Base-by-base conservation (phyloP, 2,797 vertebrate species). In the Gallinago nigripennis region DNA sequence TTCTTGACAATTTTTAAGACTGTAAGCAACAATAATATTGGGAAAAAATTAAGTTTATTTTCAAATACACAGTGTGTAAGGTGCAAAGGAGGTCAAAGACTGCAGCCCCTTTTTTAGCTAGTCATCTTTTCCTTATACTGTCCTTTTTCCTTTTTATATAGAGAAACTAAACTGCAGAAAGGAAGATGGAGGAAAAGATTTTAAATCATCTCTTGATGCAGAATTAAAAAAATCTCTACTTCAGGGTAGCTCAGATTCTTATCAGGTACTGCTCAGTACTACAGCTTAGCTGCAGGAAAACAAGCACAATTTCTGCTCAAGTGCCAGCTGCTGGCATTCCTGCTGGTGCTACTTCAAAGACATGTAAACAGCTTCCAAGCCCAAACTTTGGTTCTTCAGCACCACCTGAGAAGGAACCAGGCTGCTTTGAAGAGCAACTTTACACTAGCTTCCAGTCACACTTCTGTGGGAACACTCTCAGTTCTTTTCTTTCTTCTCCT, bases 261-360 rank as follows among this genome's bases (percentile, higher is more conserved):
- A 45, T 1, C n/a, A 53, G 28, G 27, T 87, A 39, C n/a, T 81
- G 31, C 50, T 90, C 37, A 51, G n/a, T 72, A 35, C 54, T 83
- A 14, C 31, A 78, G 20, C 35, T 88, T 73, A 60, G 45, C 50
- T 91, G 37, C 53, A 81, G 41, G 57, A 46, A 73, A 84, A 69
- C 33, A 33, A 5, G 10, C n/a, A 9, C 20, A 19, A 16, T 71
- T 88, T 78, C 31, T 82, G 77, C n/a, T n/a, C 11, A 82, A 88
- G 33, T 61, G 37, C 37, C 37, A 37, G 37, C 37, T 37, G 37
- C 37, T 37, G 3, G 0, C 73, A 25, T 87, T 90, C 51, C 68
- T 92, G 46, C 66, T 80, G 39, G 9, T 92, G 79, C 43, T 57
- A 57, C 64, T 92, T 94, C 81, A 95, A 88, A 94, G 45, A 39